These are phyloP conservation scores for Corythoichthys intestinalis DNA, from an alignment of 2,113 vertebrate genomes.

Conservation along the genomic window DNA sequence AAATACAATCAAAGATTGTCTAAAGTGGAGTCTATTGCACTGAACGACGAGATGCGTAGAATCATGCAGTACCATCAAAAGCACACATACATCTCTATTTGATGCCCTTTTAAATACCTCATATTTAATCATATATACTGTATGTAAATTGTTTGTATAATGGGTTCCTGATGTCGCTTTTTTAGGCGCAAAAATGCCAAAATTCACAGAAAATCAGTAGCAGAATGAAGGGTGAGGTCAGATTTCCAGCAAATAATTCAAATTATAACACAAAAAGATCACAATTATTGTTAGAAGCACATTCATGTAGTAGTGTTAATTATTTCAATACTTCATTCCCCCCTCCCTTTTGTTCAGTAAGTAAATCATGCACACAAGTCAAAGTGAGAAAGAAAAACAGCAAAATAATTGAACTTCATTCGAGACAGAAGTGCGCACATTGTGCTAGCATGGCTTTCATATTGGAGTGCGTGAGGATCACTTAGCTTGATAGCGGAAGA, in stretches of 20 bases:
- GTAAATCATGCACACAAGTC: constrained; percentile 8
- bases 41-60: not conserved
- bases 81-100: not conserved
- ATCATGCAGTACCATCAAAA: constrained; percentile 16
- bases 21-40: constrained; percentile 3
- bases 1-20: not conserved
- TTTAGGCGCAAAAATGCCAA: not conserved
- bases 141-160: not conserved
- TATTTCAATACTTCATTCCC: not conserved
- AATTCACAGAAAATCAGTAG: not conserved
- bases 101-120: not conserved
- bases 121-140: not conserved
- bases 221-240: too few relatives aligned
- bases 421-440: not conserved
- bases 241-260: not conserved
- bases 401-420: constrained; percentile 12
- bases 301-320: not conserved
- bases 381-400: constrained; percentile 30
- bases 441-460: not conserved
- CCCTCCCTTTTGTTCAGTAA: constrained; percentile 29
- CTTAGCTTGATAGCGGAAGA: constrained; percentile 4
- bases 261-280: not conserved
- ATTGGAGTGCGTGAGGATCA: not conserved
- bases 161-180: constrained; percentile 1
- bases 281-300: not conserved